Conservation (phyloP, 2,797 vertebrate genomes). For the Corythornis leucogaster region DNA sequence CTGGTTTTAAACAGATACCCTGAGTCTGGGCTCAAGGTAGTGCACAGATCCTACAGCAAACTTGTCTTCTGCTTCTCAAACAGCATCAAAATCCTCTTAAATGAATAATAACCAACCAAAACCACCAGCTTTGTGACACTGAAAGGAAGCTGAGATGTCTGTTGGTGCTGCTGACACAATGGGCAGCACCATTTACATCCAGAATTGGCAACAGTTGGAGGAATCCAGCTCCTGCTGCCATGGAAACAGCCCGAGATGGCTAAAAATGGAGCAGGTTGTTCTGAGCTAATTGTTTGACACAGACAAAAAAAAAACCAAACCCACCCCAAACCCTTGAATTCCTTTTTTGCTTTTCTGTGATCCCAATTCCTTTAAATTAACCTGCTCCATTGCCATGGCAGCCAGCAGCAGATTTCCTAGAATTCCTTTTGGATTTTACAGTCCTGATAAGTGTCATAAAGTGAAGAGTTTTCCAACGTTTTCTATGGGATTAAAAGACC, state of each 20-base stretch:
- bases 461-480: not conserved
- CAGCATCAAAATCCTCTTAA: rapidly evolving
- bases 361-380: not conserved
- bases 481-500: not conserved
- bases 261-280: conserved; percentile 15
- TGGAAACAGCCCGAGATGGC: conserved; percentile 2
- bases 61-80: no score
- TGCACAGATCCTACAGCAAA: rapidly evolving
- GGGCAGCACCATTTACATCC: not conserved
- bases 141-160: rapidly evolving
- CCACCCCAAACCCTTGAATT: not conserved
- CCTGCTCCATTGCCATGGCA: not conserved
- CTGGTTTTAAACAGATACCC: not conserved
- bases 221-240: not conserved
- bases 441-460: not conserved
- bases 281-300: not conserved
- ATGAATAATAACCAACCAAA: not conserved
- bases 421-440: not conserved
- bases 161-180: not conserved
- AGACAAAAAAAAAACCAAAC: not conserved
- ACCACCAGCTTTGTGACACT: not conserved
- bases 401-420: not conserved
- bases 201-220: not conserved
- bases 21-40: rapidly evolving
- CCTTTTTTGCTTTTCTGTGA: not conserved